These are phyloP conservation scores for Tinea pellionella DNA, from an alignment of 2,888 invertebrate genomes.

Conservation along the genomic window DNA sequence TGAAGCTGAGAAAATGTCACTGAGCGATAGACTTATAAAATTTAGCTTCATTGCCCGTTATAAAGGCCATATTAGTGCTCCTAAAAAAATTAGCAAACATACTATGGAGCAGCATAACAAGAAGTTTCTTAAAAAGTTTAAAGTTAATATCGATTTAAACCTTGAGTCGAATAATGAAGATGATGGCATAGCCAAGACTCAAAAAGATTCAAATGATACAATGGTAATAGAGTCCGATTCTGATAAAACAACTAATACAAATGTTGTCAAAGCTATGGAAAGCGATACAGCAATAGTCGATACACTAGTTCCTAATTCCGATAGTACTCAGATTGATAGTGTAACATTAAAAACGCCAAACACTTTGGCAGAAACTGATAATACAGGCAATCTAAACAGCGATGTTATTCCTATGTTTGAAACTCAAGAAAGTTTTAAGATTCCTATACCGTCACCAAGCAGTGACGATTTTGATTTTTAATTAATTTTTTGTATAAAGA, in stretches of 20 bases:
- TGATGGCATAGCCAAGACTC: conserved; percentile 16
- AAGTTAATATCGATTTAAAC: no score
- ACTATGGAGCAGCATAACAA: conserved; percentile 34
- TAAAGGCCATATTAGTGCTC: conserved; percentile 41
- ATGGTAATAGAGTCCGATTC: neutral
- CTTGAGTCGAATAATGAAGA: conserved; percentile 29
- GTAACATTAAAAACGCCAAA: neutral
- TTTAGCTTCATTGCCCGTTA: conserved; percentile 58
- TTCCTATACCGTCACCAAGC: conserved; percentile 27
- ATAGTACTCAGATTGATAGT: neutral
- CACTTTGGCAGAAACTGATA: neutral
- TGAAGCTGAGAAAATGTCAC: conserved; percentile 39
- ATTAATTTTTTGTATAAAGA: conserved; percentile 6
- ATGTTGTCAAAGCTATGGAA: neutral
- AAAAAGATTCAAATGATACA: neutral
- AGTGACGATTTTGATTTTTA: conserved; percentile 52
- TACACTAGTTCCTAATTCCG: neutral
- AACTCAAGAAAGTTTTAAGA: conserved; percentile 20
- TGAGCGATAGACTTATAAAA: conserved; percentile 40
- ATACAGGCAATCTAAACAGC: neutral
- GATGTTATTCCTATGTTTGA: neutral
- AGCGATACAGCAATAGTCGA: neutral
- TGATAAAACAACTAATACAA: neutral
- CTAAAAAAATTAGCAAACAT: conserved; percentile 36
- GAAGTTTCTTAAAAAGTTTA: conserved; percentile 36